phyloP scores from a whole-genome alignment of 2,113 vertebrate genomes.

The Syngnathoides biaculeatus region DNA sequence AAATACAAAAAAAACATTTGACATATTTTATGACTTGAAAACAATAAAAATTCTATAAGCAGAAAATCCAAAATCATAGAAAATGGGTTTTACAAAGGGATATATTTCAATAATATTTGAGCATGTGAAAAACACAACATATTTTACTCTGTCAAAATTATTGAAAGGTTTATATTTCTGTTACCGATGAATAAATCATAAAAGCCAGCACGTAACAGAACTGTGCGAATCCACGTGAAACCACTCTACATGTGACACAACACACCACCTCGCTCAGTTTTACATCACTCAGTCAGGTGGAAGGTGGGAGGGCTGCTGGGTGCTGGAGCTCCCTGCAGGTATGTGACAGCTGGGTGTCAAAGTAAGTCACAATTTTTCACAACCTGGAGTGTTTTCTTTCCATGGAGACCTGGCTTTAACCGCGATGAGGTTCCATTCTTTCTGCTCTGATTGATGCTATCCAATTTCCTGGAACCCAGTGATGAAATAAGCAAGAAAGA shows the following conservation, averaged over 20 bases:
- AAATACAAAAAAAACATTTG: too few relatives aligned
- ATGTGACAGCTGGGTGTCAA: conserved; percentile 49
- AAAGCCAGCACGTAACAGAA: background rate
- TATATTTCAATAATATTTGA: too few relatives aligned
- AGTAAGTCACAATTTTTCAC: background rate
- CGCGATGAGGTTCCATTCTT: background rate
- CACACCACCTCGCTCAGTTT: conserved; percentile 30
- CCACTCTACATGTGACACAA: conserved; percentile 16
- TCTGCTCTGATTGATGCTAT: background rate
- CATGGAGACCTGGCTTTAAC: background rate
- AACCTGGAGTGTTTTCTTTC: background rate
- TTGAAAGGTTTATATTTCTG: too few relatives aligned
- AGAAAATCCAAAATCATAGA: background rate
- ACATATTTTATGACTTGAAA: too few relatives aligned
- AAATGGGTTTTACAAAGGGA: background rate
- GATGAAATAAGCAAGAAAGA: background rate
- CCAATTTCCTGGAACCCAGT: background rate
- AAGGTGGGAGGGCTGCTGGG: background rate
- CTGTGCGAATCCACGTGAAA: conserved; percentile 12
- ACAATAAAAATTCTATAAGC: background rate
- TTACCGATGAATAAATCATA: background rate
- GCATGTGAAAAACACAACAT: too few relatives aligned
- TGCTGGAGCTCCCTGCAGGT: conserved; percentile 18
- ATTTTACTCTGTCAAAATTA: background rate
- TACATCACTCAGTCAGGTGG: conserved; percentile 15